Base-by-base conservation (phyloP, 2,113 vertebrate genomes). In the Heterocephalus glaber region DNA sequence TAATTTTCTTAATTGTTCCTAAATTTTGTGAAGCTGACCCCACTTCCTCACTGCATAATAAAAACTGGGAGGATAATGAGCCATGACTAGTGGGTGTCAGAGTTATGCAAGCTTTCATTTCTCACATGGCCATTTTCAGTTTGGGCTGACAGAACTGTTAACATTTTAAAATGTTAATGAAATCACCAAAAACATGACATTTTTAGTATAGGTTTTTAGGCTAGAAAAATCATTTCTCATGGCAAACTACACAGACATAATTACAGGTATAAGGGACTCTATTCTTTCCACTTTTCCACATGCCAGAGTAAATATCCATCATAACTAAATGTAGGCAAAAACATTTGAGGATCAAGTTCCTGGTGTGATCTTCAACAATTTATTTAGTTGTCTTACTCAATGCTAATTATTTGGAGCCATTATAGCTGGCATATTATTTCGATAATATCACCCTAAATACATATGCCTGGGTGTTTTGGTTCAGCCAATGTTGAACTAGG, bases 131-230 rank as follows among this genome's bases (percentile, higher is more conserved):
- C 97, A 94, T 95, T 98, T 98, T 96, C 19, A 20, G 89, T 96
- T 95, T 95, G 92, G 58, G 80, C 93, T 95, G 95, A 97, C 93
- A 95, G 85, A 92, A 95, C 90, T 93, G 97, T 97, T 95, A 97
- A 90, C 95, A 97, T 96, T 94, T 94, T 83, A 54, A 97, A 94
- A 97, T 96, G 96, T 90, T 97, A 94, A 97, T 95, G 92, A 95
- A 97, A 95, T 95, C 88, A 30, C 96, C 95, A 44, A 90, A 97
- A 96, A 94, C 89, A 89, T 86, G 91, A 77, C 93, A 92, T 96
- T 97, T 97, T 85, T 90, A 94, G 63, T 70, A 38, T 49, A 22
- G 44, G 44, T 92, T 95, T 96, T 86, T 83, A 95, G 60, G 89
- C 11, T 68, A 86, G 66, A 79, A 95, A 94, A 95, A 93, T 89